phyloP scores from a whole-genome alignment of 2,797 vertebrate genomes.

The Rhabdophis nuchalis region DNA sequence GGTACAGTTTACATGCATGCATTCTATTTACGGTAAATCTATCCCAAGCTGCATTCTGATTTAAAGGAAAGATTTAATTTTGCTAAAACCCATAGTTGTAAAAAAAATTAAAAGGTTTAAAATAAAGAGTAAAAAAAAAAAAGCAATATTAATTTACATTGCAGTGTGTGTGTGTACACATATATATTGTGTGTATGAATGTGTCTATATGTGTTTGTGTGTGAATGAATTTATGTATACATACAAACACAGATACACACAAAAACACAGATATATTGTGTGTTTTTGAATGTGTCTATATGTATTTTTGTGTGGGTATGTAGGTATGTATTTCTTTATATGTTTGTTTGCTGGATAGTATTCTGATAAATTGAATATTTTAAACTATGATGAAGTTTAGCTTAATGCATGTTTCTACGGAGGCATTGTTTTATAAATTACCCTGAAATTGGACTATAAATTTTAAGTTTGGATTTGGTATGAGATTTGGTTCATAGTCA shows the following conservation, averaged over 20 bases:
- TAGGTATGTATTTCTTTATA: no score
- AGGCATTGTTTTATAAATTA: background rate
- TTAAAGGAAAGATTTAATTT: background rate
- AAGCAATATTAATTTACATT: background rate
- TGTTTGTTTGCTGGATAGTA: background rate
- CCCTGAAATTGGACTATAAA: background rate
- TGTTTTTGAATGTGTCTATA: no score
- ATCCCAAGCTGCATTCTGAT: conserved; percentile 24
- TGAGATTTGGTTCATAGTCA: background rate
- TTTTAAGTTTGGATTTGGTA: background rate
- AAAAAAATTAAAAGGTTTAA: conserved; percentile 4
- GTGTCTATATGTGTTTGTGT: no score
- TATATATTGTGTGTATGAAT: no score
- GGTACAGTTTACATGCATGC: conserved; percentile 30
- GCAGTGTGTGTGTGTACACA: no score
- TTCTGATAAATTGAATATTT: conserved; percentile 1
- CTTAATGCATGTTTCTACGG: background rate
- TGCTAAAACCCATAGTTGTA: background rate
- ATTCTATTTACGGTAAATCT: conserved; percentile 45
- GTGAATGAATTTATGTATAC: no score
- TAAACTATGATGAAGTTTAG: background rate
- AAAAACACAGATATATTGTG: no score
- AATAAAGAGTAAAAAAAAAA: background rate
- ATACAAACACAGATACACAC: no score
- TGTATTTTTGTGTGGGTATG: no score